Base-by-base conservation (phyloP, 2,888 invertebrate species). In the Galerucella pusilla region DNA sequence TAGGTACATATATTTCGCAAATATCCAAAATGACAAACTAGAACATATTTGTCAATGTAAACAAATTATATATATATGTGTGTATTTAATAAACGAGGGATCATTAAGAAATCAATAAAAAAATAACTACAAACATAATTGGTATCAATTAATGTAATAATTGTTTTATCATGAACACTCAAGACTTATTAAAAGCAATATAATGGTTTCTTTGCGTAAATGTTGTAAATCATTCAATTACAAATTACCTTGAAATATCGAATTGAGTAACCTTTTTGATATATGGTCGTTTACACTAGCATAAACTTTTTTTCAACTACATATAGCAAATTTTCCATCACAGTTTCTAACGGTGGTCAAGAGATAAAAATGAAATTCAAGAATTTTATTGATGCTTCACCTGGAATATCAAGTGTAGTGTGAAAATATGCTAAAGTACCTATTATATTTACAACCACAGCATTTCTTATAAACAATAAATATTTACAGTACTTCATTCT, bases 121-220 rank as follows among this genome's bases (percentile, higher is more conserved):
- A 28, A 35, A 64, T 74, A 75, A 73, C 75, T 75, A 73, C 75
- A 66, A 42, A 52, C 5, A 54, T 68, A 77, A 77, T 77, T 75
- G 75, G 49, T 71, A 68, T 20, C 71, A 75, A 77, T 82, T 80
- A 77, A 77, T 78, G 20, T 20, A 20, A 70, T 83, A 81, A 81
- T 83, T 83, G 79, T 81, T 81, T 80, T 72, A 77, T 68, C 59
- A 69, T 74, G 65, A 82, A 81, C 80, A 77, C 79, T 74, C 63
- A 79, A 76, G 35, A 42, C 35, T 42, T 42, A 42, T 76, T 80
- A 80, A 77, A 76, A 49, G 71, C 67, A 70, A 79, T 77, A 76
- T 83, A 82, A 83, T 83, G 80, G 82, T 80, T 79, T 81, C 79
- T 83, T 81, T 82, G 81, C 80, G 81, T 80, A 84, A 83, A 81